Evolutionary conservation across 2,797 vertebrate genomes (phyloP).

Genomic region (Tapera naevia): DNA sequence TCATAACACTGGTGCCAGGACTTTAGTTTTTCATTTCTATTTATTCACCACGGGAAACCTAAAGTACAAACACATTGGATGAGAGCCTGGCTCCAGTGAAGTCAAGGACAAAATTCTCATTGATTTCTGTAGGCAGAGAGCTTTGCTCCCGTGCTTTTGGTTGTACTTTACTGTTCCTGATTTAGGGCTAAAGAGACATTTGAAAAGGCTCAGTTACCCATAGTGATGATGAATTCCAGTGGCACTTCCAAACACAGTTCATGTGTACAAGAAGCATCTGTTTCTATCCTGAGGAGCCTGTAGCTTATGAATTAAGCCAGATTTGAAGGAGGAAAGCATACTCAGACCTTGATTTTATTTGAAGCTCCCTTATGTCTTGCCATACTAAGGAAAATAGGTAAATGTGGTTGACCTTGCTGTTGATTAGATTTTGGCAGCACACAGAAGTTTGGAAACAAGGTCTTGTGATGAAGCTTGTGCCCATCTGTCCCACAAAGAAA

Average conservation of each 20-base stretch:
- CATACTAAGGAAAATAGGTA: not conserved
- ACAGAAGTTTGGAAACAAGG: not conserved
- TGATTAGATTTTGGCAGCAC: not conserved
- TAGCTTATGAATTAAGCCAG: not conserved
- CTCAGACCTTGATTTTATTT: not conserved
- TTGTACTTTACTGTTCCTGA: conserved; percentile 30
- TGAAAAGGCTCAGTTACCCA: conserved; percentile 14
- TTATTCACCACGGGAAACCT: conserved; percentile 56
- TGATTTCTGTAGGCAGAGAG: conserved; percentile 35
- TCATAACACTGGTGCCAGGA: conserved; percentile 20
- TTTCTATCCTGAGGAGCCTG: not conserved
- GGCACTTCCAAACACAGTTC: not conserved
- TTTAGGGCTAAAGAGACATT: not conserved
- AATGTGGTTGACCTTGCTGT: too few relatives aligned
- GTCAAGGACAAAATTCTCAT: conserved; percentile 34
- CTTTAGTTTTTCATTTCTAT: conserved; percentile 10
- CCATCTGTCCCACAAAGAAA: not conserved
- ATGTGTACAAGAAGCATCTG: conserved; percentile 22
- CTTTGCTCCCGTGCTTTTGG: conserved; percentile 15
- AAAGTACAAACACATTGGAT: conserved; percentile 24
- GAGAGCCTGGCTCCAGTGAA: conserved; percentile 20
- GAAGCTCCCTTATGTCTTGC: not conserved
- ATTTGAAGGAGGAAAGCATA: accelerated
- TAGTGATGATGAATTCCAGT: not conserved
- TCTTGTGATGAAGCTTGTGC: not conserved